A percentile compares a stretch with the other conserved stretches of the same genome.
These are phyloP conservation scores for Lasioglossum baleicum DNA, from an alignment of 1,140 invertebrate species.

Conservation along the genomic window DNA sequence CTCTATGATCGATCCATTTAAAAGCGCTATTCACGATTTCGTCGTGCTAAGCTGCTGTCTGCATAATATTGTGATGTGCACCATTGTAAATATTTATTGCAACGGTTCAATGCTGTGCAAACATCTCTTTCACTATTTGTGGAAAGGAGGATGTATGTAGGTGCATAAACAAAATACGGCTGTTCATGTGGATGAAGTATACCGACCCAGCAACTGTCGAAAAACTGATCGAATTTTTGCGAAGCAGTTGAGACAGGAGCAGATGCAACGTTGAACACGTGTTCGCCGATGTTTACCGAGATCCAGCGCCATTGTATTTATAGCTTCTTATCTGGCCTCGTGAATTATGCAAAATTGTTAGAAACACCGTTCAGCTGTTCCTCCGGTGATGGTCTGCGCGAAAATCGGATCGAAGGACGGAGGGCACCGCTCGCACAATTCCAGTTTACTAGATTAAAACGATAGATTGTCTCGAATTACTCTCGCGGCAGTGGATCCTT, in stretches of 20 bases:
- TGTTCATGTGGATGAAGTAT: no score
- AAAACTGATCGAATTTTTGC: not conserved
- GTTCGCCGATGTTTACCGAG: not conserved
- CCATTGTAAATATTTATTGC: not conserved
- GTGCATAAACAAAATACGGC: no score
- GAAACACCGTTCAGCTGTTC: not conserved
- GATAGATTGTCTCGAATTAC: conserved; percentile 41
- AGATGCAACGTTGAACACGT: not conserved
- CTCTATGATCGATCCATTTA: not conserved
- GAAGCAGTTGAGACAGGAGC: not conserved
- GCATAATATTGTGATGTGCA: not conserved
- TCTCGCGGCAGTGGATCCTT: conserved; percentile 27
- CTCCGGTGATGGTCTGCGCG: not conserved
- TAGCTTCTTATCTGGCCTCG: not conserved
- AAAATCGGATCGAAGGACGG: not conserved
- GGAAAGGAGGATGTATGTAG: no score
- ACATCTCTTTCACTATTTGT: no score
- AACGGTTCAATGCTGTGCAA: no score
- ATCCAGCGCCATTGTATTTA: not conserved
- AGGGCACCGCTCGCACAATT: conserved; percentile 4
- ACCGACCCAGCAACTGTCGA: no score
- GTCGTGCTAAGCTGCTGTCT: not conserved
- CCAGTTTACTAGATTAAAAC: conserved; percentile 32
- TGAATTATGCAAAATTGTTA: not conserved
- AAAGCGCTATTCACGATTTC: not conserved